Evolutionary conservation across 2,113 vertebrate genomes (phyloP).

Genomic region (Podiceps cristatus): DNA sequence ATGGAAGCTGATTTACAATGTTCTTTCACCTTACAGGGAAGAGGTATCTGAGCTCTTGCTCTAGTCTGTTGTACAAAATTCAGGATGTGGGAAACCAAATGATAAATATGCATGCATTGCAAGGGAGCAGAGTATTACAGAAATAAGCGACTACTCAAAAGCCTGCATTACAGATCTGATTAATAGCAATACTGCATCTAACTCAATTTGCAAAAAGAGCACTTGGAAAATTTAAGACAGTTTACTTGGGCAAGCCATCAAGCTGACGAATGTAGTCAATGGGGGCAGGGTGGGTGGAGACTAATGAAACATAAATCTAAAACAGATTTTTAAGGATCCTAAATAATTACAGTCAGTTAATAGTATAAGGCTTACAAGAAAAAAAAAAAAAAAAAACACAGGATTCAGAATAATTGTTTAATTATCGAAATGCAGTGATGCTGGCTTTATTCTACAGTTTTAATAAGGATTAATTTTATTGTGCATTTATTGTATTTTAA

Average conservation of each 20-base stretch:
- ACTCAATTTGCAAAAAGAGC: conserved; percentile 74
- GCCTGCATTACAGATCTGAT: conserved; percentile 51
- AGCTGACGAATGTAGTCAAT: conserved; percentile 66
- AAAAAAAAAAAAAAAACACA: too few species aligned
- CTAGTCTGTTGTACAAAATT: background rate
- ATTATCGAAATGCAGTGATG: conserved; percentile 39
- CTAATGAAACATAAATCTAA: conserved; percentile 66
- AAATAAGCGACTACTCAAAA: background rate
- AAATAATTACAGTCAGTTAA: conserved; percentile 25
- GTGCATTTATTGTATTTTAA: conserved; percentile 40
- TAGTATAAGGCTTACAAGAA: background rate
- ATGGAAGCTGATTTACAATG: background rate
- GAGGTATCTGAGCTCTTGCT: background rate
- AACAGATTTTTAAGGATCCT: conserved; percentile 13
- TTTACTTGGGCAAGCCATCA: conserved; percentile 73
- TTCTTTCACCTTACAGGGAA: background rate
- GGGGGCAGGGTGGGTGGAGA: background rate
- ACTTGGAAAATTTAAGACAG: conserved; percentile 71
- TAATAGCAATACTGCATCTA: conserved; percentile 73
- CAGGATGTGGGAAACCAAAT: background rate
- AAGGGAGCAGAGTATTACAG: background rate
- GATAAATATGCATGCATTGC: background rate
- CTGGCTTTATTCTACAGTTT: conserved; percentile 13
- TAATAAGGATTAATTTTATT: conserved; percentile 42
- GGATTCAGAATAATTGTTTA: conserved; percentile 50